Evolutionary conservation across 2,113 vertebrate genomes (phyloP), one percentile per base, ranked within the genome.

Genomic region (Grammatotria lemairii): DNA sequence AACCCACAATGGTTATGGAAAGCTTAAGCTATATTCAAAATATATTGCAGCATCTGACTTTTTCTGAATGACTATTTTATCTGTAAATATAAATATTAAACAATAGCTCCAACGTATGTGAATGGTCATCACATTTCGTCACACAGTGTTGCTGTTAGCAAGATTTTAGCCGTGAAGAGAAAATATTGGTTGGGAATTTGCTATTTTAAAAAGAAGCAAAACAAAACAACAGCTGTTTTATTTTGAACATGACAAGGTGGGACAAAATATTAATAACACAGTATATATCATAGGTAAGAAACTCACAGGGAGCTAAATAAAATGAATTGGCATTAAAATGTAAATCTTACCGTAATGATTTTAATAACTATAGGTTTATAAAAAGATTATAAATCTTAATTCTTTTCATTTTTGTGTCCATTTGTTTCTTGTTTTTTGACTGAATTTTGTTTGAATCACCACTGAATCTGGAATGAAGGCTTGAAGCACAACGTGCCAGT

Each of bases 51-150:
- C 40, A 11, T 73, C 14, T 73, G 40, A 73, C 21, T 73, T 45
- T 75, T 47, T 78, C 9, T 31, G 16, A 78, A 31, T 12, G 70
- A 78, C 7, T 17, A 4, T 49, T n/a, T 78, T 13, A 78, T 31
- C 26, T 49, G 73, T 78, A 78, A 78, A 78, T 51, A 51, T 51
- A 31, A 51, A 78, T 65, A 65, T 51, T 33, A 51, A 51, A 78
- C 4, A 0, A 2, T 51, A 78, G 26, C 45, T 19, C 16, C 4
- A 31, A 31, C 7, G 0, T 51, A 33, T 51, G 26, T n/a, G 73
- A 78, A 78, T 78, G 45, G 45, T 78, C 5, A 51, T 63, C 58
- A 63, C 58, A 63, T 51, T 78, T 51, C 0, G 7, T 78, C 45
- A 78, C 40, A 17, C 45, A n/a, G 26, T n/a, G 73, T 78, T 78